Evolutionary conservation across 2,797 vertebrate genomes (phyloP).

Genomic region (Melanotaenia parkinsoni): DNA sequence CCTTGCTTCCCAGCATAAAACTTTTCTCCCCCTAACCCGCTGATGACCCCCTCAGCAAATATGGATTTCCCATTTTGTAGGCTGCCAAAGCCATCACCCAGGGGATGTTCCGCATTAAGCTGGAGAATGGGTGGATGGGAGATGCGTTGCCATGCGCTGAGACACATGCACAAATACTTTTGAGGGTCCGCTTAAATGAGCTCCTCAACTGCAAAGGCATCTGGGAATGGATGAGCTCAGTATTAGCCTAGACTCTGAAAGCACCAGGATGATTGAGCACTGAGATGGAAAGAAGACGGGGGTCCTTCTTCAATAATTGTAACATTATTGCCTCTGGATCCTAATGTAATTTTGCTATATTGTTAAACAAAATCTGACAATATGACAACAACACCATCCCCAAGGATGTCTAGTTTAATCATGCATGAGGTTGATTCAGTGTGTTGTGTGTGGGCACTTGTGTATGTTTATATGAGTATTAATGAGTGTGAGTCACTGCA

Average conservation of each 20-base stretch:
- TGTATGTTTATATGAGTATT: constrained; percentile 54
- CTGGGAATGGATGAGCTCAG: constrained; percentile 85
- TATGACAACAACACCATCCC: constrained; percentile 81
- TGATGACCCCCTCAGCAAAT: constrained; percentile 84
- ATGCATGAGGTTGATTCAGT: constrained; percentile 72
- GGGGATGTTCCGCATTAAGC: constrained; percentile 88
- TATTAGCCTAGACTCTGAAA: constrained; percentile 83
- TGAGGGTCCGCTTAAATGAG: constrained; percentile 86
- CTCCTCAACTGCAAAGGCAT: constrained; percentile 82
- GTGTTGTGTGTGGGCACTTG: constrained; percentile 43
- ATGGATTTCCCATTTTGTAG: constrained; percentile 87
- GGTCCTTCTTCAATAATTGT: constrained; percentile 78
- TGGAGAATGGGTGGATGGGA: constrained; percentile 82
- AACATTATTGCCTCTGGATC: constrained; percentile 83
- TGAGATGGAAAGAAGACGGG: constrained; percentile 57
- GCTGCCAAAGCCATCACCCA: constrained; percentile 87
- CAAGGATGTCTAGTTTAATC: constrained; percentile 76
- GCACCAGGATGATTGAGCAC: constrained; percentile 80
- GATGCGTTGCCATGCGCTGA: constrained; percentile 82
- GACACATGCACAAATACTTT: constrained; percentile 87
- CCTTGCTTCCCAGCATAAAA: constrained; percentile 76
- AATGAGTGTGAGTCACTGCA: constrained; percentile 46
- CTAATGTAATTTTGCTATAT: constrained; percentile 84
- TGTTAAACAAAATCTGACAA: constrained; percentile 84
- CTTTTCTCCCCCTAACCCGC: constrained; percentile 82